These are phyloP conservation scores for Ceratotherium simum DNA, from an alignment of 2,113 vertebrate species.

Conservation along the genomic window DNA sequence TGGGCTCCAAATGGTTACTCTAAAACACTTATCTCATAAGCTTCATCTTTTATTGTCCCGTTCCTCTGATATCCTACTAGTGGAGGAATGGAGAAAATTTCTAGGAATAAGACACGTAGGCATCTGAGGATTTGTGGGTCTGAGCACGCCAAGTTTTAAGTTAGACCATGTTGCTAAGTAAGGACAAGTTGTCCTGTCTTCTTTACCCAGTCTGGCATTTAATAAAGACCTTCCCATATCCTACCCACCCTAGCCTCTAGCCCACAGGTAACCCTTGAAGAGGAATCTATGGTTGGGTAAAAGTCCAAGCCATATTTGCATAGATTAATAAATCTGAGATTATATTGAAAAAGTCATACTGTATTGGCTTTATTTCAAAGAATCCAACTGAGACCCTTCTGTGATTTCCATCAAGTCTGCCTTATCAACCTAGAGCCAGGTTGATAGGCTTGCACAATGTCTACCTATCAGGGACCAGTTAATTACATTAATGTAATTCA, in stretches of 20 bases:
- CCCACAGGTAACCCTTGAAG: not conserved
- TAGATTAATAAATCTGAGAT: not conserved
- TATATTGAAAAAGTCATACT: not conserved
- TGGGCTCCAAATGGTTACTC: not conserved
- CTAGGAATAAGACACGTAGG: not conserved
- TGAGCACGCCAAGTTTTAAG: not conserved
- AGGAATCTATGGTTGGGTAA: not conserved
- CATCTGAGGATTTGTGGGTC: not conserved
- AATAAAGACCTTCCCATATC: not conserved
- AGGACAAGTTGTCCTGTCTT: not conserved
- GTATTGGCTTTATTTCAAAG: not conserved
- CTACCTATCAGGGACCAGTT: not conserved
- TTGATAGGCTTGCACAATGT: not conserved
- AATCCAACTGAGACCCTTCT: not conserved
- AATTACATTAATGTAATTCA: not conserved
- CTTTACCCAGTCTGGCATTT: not conserved
- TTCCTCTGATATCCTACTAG: not conserved
- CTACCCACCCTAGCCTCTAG: not conserved
- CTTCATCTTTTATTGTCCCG: not conserved
- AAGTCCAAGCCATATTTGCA: not conserved
- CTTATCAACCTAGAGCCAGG: not conserved
- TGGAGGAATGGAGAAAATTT: not conserved
- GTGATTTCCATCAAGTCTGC: not conserved
- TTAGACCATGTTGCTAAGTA: not conserved
- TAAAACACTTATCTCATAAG: not conserved